These are phyloP conservation scores for Chelon labrosus DNA, from an alignment of 2,797 vertebrate genomes.

Conservation along the genomic window DNA sequence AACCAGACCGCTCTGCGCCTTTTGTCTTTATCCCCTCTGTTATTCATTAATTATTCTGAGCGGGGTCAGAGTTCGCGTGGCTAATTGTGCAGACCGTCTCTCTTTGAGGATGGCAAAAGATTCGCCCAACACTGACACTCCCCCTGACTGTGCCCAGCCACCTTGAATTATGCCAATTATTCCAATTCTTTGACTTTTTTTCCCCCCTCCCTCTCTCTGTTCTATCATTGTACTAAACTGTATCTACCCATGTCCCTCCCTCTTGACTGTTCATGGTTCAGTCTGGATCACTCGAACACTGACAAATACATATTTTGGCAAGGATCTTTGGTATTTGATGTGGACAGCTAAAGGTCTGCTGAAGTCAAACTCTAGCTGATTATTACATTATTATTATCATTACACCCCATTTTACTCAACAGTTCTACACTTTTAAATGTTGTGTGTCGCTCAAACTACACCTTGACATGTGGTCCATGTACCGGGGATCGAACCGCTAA, in stretches of 20 bases:
- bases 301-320: constrained; percentile 32
- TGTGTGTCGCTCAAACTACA: not conserved
- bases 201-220: constrained; percentile 73
- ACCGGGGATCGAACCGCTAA: no score
- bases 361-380: constrained; percentile 20
- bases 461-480: no score
- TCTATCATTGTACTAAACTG: constrained; percentile 53
- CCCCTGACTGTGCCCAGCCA: constrained; percentile 95
- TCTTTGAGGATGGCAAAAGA: constrained; percentile 91
- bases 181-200: constrained; percentile 90
- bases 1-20: constrained; percentile 95
- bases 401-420: not conserved
- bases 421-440: not conserved
- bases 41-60: constrained; percentile 99
- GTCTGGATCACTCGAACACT: constrained; percentile 65
- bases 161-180: constrained; percentile 98
- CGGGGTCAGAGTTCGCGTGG: constrained; percentile 96
- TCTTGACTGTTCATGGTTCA: constrained; percentile 74
- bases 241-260: constrained; percentile 46
- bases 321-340: constrained; percentile 23
- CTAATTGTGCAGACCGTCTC: constrained; percentile 97
- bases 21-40: constrained; percentile 99
- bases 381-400: constrained; percentile 10
- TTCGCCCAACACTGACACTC: constrained; percentile 94
- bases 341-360: constrained; percentile 23